Evolutionary conservation across 35 echinoderm and acorn worm species (phyloP), one percentile per base, ranked within the genome.

Genomic region (Strongylocentrotus purpuratus): DNA sequence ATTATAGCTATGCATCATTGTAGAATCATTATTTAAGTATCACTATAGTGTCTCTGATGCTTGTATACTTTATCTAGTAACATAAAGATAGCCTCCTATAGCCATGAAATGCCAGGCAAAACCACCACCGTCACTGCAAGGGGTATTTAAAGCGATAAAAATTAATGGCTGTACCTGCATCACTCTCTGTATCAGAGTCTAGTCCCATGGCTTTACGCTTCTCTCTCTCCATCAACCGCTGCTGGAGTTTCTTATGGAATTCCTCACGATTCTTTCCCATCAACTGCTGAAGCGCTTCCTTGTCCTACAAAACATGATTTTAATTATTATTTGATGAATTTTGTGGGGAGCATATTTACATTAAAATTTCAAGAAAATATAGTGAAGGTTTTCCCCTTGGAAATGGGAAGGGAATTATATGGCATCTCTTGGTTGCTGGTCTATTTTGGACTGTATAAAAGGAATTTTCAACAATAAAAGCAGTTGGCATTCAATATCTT

Each of bases 191-290:
- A 65, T 99, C 98, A 2, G 96, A 96, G 46, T 97, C 95, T 9
- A 97, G 59, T 87, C 95, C 96, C 55, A 90, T 52, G 60, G 94
- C 98, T 90, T 88, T 94, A 31, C 94, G 95, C 48, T 91, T 96
- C 96, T 94, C 94, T 95, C 89, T 88, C 31, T 45, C 91, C 33
- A 92, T 48, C 31, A 97, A 92, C 59, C 95, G 59, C 41, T 96
- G 95, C 61, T 97, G 94, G 7, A 97, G 48, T 55, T 98, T 95
- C 45, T 98, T 99, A 95, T 99, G 96, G 78, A 98, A 98, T 78
- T 98, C 94, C 33, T 97, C 94, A 48, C 97, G 94, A 86, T 95
- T 96, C 55, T 95, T 98, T 17, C 98, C 98, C 97, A 99, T 97
- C 9, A 99, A 86, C 85, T 85, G 71, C 22, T 95, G 47, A 18